phyloP scores from a whole-genome alignment of 2,113 vertebrate species.

The Nycticebus coucang region DNA sequence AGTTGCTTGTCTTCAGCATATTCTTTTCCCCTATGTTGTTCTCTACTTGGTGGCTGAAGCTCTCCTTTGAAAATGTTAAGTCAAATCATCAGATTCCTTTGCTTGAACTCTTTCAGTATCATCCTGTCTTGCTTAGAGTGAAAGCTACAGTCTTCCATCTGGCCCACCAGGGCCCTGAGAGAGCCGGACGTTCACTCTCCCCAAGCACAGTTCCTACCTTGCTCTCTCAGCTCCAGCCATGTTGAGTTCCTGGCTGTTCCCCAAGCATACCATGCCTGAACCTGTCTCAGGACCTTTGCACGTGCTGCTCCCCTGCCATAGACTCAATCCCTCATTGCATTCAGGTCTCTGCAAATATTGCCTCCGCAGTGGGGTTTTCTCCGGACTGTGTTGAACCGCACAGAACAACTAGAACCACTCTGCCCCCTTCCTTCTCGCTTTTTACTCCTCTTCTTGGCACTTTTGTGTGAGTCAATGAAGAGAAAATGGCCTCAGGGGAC shows the following conservation, averaged over 20 bases:
- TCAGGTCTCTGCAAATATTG: not conserved
- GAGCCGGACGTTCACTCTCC: not conserved
- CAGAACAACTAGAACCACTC: too few species aligned
- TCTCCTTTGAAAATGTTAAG: not conserved
- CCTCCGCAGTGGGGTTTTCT: not conserved
- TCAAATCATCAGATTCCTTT: not conserved
- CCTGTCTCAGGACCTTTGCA: not conserved
- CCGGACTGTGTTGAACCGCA: too few species aligned
- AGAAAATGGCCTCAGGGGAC: not conserved
- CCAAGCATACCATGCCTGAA: accelerated
- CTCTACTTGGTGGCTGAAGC: not conserved
- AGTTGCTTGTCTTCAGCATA: not conserved
- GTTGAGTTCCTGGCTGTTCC: too few species aligned
- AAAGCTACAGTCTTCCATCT: not conserved
- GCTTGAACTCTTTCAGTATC: too few species aligned
- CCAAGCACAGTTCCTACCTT: not conserved
- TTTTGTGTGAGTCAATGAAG: not conserved
- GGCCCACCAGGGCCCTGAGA: not conserved
- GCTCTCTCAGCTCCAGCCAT: not conserved
- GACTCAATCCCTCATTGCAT: not conserved
- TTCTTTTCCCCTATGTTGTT: accelerated
- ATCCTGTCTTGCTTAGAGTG: not conserved
- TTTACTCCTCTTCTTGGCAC: not conserved
- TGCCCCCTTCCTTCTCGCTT: not conserved
- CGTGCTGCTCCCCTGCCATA: not conserved